Base-by-base conservation (phyloP, 2,113 vertebrate species). In the Xiphophorus couchianus region DNA sequence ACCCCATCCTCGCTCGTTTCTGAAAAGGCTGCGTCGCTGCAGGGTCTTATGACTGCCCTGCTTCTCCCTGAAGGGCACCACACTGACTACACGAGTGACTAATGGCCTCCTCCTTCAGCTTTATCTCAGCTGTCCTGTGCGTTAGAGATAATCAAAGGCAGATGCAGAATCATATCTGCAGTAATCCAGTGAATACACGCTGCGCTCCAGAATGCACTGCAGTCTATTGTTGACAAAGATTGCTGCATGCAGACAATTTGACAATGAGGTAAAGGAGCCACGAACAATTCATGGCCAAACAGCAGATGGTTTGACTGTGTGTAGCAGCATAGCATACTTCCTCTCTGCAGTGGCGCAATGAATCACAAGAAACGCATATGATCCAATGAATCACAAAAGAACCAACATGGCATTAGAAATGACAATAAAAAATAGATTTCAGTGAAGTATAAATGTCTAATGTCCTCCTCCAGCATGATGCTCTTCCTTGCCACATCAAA, bases 241-340 rank as follows among this genome's bases (percentile, higher is more conserved):
- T 3, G 12, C 27, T 69, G 27, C 73, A 39, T 64, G 71, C 66
- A 61, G 37, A 62, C n/a, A 76, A 69, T 72, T 74, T 4, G 69
- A 84, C 70, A 74, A 31, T 69, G 78, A 30, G 31, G 28, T 63
- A 69, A 64, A 39, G 62, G 44, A 70, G 44, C 54, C 72, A 72
- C 72, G 25, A 60, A 66, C 67, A 71, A 67, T 70, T 66, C 62
- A 54, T 14, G n/a, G 44, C n/a, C 42, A 62, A 60, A 66, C 69
- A 74, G 58, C 78, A 88, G 82, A 88, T 84, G 78, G 89, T 82
- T 33, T 25, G 81, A 62, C 77, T 78, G 67, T 66, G 73, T 44
- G 42, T 48, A 62, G 37, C 42, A 63, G 67, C 64, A 69, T 61
- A 74, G 71, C 78, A 64, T 62, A 83, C 78, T 78, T 84, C 69